Evolutionary conservation across 2,113 vertebrate species (phyloP).

Genomic region (Prunella himalayana): DNA sequence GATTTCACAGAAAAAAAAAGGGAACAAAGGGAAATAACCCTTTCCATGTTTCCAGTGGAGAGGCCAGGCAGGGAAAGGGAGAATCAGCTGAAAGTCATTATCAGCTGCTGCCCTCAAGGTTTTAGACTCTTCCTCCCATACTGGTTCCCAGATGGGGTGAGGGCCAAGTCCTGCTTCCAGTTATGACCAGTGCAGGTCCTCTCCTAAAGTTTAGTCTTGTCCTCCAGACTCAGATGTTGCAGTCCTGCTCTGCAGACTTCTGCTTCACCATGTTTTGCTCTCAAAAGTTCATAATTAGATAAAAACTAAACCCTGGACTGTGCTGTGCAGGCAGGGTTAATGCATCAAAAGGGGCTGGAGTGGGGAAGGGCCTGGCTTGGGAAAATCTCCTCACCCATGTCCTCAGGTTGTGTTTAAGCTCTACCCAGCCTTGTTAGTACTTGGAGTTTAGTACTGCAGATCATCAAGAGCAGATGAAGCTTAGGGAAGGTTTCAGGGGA

Average conservation of each 20-base stretch:
- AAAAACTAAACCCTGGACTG: neutral
- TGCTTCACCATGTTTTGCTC: rapidly evolving
- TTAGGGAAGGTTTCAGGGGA: neutral
- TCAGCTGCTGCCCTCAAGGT: neutral
- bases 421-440: neutral
- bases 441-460: neutral
- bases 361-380: neutral
- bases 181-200: neutral
- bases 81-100: neutral
- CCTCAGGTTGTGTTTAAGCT: neutral
- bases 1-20: neutral
- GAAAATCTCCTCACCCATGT: rapidly evolving
- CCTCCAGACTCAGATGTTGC: neutral
- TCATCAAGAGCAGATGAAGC: neutral
- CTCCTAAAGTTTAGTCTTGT: neutral
- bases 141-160: neutral
- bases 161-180: neutral
- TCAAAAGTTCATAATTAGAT: neutral
- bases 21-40: neutral
- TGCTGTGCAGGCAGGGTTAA: neutral
- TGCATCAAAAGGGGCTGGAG: neutral
- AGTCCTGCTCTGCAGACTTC: neutral
- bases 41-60: neutral
- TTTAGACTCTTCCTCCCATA: neutral
- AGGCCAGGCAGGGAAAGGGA: neutral